phyloP scores from a whole-genome alignment of 2,113 vertebrate species.

The Cyanoramphus novaezelandiae region DNA sequence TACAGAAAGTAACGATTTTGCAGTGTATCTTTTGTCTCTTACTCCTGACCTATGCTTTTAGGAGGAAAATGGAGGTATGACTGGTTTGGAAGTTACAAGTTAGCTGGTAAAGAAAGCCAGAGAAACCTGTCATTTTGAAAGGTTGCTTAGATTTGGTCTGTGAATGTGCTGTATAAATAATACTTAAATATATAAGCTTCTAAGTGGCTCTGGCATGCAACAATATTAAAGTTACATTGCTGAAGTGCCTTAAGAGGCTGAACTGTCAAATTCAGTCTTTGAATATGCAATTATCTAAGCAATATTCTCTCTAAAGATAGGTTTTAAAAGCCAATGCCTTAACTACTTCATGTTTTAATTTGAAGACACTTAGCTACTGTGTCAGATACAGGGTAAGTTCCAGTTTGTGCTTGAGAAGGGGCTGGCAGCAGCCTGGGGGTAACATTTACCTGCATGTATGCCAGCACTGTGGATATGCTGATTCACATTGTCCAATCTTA shows the following conservation, averaged over 20 bases:
- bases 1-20: not conserved
- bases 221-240: not conserved
- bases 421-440: not conserved
- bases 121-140: constrained; percentile 27
- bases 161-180: constrained; percentile 24
- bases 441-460: rapidly evolving
- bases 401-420: not conserved
- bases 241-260: not conserved
- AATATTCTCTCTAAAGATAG: not conserved
- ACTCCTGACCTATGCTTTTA: not conserved
- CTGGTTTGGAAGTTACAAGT: constrained; percentile 30
- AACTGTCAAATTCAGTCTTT: not conserved
- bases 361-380: not conserved
- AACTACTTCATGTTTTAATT: not conserved
- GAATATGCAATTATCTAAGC: not conserved
- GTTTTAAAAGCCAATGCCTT: not conserved
- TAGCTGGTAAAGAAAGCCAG: not conserved
- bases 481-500: not conserved
- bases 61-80: not conserved
- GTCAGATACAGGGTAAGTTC: not conserved
- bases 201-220: not conserved
- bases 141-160: not conserved
- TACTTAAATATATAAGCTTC: not conserved
- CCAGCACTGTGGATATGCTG: not conserved
- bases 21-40: not conserved